Conservation (phyloP, 2,888 invertebrate species). For the Hemistola chrysoprasaria region DNA sequence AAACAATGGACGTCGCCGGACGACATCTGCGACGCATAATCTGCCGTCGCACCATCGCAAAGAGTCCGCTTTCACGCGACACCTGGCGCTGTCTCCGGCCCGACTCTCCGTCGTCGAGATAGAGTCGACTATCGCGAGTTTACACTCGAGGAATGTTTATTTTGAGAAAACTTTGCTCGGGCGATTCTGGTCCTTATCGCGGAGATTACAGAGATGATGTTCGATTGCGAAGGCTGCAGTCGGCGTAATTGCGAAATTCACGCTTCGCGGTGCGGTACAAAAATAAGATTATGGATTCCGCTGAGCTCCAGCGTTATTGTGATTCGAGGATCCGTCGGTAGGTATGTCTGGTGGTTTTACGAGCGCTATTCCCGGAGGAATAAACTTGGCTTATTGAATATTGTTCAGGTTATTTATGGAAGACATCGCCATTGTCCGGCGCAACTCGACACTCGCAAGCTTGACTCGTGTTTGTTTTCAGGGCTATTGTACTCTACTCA, state of each 20-base stretch:
- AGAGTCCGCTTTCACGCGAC: slow-evolving; percentile 71
- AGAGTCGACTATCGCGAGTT: slow-evolving; percentile 78
- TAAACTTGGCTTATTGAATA: slow-evolving; percentile 79
- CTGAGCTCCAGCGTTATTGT: slow-evolving; percentile 80
- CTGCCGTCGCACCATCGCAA: slow-evolving; percentile 62
- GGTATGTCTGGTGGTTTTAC: slow-evolving; percentile 78
- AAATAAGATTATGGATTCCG: slow-evolving; percentile 83
- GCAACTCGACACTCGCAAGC: slow-evolving; percentile 43
- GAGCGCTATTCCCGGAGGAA: slow-evolving; percentile 80
- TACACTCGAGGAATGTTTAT: slow-evolving; percentile 78
- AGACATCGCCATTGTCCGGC: slow-evolving; percentile 72
- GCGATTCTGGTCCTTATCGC: slow-evolving; percentile 54
- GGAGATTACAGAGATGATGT: slow-evolving; percentile 49
- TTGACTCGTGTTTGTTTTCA: slow-evolving; percentile 47
- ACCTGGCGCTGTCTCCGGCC: slow-evolving; percentile 52
- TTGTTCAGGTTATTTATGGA: slow-evolving; percentile 76
- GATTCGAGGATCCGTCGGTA: slow-evolving; percentile 82
- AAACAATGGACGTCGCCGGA: slow-evolving; percentile 73
- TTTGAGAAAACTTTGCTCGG: slow-evolving; percentile 58
- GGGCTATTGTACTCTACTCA: slow-evolving; percentile 20
- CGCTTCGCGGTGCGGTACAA: slow-evolving; percentile 81
- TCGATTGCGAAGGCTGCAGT: slow-evolving; percentile 43
- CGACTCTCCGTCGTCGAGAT: slow-evolving; percentile 73
- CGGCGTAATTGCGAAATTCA: slow-evolving; percentile 81
- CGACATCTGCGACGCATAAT: slow-evolving; percentile 66